These are phyloP conservation scores for Syndactyla subalaris DNA, from an alignment of 2,797 vertebrate genomes.

Conservation along the genomic window DNA sequence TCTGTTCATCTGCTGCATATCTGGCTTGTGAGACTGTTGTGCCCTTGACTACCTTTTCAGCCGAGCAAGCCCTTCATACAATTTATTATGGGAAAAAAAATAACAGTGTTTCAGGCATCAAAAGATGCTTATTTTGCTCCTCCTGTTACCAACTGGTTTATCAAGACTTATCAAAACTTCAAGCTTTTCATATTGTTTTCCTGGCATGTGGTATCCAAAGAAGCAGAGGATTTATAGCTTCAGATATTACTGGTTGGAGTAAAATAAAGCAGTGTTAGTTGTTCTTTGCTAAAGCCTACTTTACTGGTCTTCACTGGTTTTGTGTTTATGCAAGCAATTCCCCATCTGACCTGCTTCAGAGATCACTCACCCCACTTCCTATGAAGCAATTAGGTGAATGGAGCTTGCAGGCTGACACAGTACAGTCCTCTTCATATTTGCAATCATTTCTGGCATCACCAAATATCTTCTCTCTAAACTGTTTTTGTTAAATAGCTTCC, in stretches of 20 bases:
- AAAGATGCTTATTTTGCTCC: not conserved
- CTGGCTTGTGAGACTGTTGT: not conserved
- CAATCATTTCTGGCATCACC: not conserved
- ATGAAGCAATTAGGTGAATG: not conserved
- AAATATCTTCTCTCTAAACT: not conserved
- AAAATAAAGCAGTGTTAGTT: not conserved
- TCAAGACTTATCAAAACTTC: not conserved
- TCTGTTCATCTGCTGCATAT: not conserved
- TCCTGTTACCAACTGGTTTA: not conserved
- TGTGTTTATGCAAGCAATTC: not conserved
- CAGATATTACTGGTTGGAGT: not conserved
- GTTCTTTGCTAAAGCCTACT: not conserved
- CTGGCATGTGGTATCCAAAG: not conserved
- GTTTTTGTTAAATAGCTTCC: not conserved
- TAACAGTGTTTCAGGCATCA: not conserved
- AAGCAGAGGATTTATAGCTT: not conserved
- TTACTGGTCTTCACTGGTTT: not conserved
- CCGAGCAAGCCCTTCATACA: not conserved
- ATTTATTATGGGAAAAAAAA: not conserved
- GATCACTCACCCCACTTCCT: not conserved
- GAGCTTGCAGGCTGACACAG: not conserved
- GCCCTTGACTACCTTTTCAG: not conserved
- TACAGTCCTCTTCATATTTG: not conserved
- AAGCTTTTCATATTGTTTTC: not conserved
- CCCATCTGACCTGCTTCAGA: not conserved